phyloP scores from a whole-genome alignment of 1,140 invertebrate species.

The Cydia pomonella region DNA sequence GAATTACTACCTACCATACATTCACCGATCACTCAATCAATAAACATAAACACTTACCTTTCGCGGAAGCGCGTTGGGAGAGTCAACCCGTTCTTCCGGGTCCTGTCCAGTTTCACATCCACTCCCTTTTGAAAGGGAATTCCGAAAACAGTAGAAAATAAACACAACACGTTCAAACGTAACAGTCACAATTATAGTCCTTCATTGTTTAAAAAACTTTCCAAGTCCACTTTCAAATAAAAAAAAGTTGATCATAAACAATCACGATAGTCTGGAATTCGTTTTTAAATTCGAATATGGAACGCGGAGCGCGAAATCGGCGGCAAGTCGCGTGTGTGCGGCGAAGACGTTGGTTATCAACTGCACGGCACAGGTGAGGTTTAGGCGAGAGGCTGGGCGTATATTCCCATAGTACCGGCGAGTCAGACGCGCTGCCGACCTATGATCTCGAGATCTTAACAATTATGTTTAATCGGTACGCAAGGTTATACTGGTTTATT shows the following conservation, averaged over 20 bases:
- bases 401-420: conserved; percentile 16
- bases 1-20: background rate
- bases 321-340: conserved; percentile 47
- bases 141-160: conserved; percentile 39
- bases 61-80: conserved; percentile 58
- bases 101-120: conserved; percentile 64
- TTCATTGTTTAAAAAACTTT: conserved; percentile 18
- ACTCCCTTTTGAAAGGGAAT: conserved; percentile 46
- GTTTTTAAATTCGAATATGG: conserved; percentile 33
- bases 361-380: conserved; percentile 47
- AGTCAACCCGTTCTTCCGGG: conserved; percentile 61
- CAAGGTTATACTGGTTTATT: background rate
- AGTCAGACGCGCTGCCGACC: background rate
- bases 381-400: conserved; percentile 58
- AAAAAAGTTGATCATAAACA: conserved; percentile 44
- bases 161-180: conserved; percentile 36
- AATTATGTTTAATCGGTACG: no score
- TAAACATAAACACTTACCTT: conserved; percentile 49
- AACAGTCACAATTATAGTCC: conserved; percentile 40
- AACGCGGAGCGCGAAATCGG: conserved; percentile 34
- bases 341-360: conserved; percentile 67
- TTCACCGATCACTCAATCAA: conserved; percentile 1
- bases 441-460: conserved; percentile 10
- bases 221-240: conserved; percentile 32
- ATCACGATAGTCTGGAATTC: conserved; percentile 40